Base-by-base conservation (phyloP, 2,797 vertebrate genomes). In the Halcyon leucocephala region DNA sequence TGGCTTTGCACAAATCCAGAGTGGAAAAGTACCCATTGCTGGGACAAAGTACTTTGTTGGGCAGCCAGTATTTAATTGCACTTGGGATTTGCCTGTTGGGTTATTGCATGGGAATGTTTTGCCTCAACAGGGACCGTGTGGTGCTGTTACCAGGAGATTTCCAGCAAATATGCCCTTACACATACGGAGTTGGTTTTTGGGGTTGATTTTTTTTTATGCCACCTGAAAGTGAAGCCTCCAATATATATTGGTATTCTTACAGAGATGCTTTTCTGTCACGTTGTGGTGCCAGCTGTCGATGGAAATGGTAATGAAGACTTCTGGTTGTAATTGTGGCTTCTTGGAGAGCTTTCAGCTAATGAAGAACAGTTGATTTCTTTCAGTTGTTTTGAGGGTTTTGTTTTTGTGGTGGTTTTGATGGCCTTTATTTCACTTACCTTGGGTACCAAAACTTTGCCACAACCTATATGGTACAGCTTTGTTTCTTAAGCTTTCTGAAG, bases 41-140 rank as follows among this genome's bases (percentile, higher is more conserved):
- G 54, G 29, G 70, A 52, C 42, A 52, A 41, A 72, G n/a, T 21
- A 6, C 12, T 7, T 25, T 62, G 64, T 28, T 49, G 58, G 58
- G 42, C 14, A 46, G 52, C 41, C 80, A 62, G 1, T 0, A 0
- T 22, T 71, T 33, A 15, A 31, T 37, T 66, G 28, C 0, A 0
- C 52, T 51, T 33, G 28, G n/a, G 52, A 17, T 76, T 42, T 60
- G 10, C 20, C 60, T 71, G 9, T 72, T 46, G 35, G 41, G n/a
- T 72, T 78, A 17, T 17, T 61, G 20, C 28, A 42, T 20, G 54
- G 58, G 31, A 24, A 39, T 42, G 22, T 39, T 82, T 71, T 77
- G 14, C 58, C n/a, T 74, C 0, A 1, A 24, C 2, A 6, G 15
- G 46, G n/a, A 25, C 15, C 0, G 2, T 33, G 17, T 61, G 4